A percentile compares a stretch with the other conserved stretches of the same genome.
These are phyloP conservation scores for Struthio camelus DNA, from an alignment of 2,113 vertebrate species.

Conservation along the genomic window DNA sequence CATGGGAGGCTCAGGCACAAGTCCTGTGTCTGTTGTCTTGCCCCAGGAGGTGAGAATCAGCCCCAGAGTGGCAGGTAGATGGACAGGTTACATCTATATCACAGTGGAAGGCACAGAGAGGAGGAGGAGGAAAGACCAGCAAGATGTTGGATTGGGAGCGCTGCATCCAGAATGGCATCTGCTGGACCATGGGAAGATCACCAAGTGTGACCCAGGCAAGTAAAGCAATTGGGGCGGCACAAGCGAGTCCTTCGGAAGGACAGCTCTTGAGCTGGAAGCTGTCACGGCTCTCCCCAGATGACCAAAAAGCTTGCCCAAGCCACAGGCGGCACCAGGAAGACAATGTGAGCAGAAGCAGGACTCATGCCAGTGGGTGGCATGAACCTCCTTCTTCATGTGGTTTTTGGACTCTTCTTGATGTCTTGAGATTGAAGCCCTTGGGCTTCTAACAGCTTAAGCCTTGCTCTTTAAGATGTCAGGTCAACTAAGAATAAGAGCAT, in stretches of 20 bases:
- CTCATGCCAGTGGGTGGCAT: too few species aligned
- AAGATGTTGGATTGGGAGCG: background rate
- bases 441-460: background rate
- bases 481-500: background rate
- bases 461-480: background rate
- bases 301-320: background rate
- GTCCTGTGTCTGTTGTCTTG: background rate
- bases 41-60: too few species aligned
- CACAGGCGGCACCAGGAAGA: background rate
- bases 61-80: too few species aligned
- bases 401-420: background rate
- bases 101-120: background rate
- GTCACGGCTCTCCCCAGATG: accelerated
- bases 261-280: background rate
- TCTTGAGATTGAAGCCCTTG: background rate
- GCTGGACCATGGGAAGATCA: background rate
- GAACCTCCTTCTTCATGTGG: background rate
- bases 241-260: background rate
- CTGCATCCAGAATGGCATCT: background rate
- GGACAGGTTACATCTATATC: background rate
- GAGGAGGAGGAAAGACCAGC: background rate
- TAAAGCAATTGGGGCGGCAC: background rate
- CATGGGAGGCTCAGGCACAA: too few species aligned
- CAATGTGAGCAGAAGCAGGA: background rate
- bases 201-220: background rate